A percentile compares a stretch with the other conserved stretches of the same genome.
phyloP scores from a whole-genome alignment of 2,888 invertebrate species.

The Sesamia inferens region DNA sequence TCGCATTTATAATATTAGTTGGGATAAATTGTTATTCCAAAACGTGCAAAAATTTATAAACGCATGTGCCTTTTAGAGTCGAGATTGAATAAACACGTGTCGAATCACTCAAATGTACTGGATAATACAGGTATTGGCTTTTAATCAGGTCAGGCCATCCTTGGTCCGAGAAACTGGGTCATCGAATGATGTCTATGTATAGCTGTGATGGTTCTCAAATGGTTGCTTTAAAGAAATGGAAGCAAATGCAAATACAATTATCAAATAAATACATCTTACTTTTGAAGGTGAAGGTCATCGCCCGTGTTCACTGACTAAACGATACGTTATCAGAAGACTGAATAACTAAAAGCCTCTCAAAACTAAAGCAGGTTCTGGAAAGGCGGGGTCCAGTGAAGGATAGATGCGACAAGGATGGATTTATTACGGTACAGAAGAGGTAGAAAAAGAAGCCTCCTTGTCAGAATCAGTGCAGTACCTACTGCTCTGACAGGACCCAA shows the following conservation, averaged over 20 bases:
- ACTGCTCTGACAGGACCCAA: no score
- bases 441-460: no score
- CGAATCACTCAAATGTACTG: neutral
- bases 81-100: constrained; percentile 12
- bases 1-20: no score
- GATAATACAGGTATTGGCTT: neutral
- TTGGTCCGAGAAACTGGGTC: constrained; percentile 19
- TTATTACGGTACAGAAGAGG: no score
- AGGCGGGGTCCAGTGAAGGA: no score
- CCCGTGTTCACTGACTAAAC: neutral
- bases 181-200: neutral
- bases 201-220: neutral
- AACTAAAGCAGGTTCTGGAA: no score
- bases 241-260: neutral
- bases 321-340: no score
- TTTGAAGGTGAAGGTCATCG: neutral
- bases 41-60: constrained; percentile 7
- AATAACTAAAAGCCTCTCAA: no score
- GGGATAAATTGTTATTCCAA: constrained; percentile 21
- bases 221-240: neutral
- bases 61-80: neutral
- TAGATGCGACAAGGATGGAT: no score
- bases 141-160: constrained; percentile 21
- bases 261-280: neutral
- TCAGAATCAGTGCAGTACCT: no score